These are phyloP conservation scores for Pristionchus arcanus DNA, from an alignment of 2,888 invertebrate genomes.

Conservation along the genomic window DNA sequence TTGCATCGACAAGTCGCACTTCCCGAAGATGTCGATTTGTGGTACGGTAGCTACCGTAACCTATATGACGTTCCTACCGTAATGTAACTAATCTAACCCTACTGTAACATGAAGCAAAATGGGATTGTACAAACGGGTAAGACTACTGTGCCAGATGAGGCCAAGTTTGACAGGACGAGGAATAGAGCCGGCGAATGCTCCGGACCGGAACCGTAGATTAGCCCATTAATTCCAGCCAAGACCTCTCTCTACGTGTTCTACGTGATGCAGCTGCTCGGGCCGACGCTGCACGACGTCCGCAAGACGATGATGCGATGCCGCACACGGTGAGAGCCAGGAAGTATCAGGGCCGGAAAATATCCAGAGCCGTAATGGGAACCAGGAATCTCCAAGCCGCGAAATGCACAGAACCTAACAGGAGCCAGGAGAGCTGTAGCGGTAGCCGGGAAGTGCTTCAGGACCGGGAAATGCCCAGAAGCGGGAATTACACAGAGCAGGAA, in stretches of 20 bases:
- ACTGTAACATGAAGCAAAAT: too few relatives aligned
- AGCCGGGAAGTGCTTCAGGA: not conserved
- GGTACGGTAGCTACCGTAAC: not conserved
- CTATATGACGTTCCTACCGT: not conserved
- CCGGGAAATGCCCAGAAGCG: too few relatives aligned
- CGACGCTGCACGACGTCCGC: not conserved
- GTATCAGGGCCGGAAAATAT: not conserved
- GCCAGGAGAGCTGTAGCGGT: too few relatives aligned
- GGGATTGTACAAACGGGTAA: too few relatives aligned
- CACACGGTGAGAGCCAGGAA: not conserved
- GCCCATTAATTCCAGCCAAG: not conserved
- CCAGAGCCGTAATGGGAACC: too few relatives aligned
- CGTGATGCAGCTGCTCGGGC: not conserved
- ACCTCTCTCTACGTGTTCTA: not conserved
- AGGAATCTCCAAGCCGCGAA: too few relatives aligned
- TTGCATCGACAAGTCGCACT: not conserved
- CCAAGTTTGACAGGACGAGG: too few relatives aligned
- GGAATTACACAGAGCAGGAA: not conserved
- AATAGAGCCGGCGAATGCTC: not conserved
- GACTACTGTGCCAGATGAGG: too few relatives aligned
- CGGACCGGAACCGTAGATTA: not conserved
- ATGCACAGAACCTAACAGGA: too few relatives aligned
- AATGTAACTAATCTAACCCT: too few relatives aligned
- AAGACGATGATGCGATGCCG: not conserved
- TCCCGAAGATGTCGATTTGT: not conserved